Percentiles rank a stretch among this genome's conserved stretches.
Evolutionary conservation across 2,888 invertebrate species (phyloP).

Genomic region (Ceraclea dissimilis): DNA sequence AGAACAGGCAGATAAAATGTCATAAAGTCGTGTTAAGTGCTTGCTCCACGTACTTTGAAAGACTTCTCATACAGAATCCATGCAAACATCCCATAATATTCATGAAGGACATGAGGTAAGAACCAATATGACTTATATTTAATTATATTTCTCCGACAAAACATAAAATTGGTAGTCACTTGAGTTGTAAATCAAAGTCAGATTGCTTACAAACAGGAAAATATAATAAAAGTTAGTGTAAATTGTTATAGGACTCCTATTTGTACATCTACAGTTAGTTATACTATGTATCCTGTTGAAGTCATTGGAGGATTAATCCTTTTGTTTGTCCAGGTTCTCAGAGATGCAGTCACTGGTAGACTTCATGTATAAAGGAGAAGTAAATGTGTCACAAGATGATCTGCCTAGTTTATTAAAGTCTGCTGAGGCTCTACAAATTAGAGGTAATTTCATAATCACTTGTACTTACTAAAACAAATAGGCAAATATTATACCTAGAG

Average conservation of each 20-base stretch:
- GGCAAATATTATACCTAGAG: neutral
- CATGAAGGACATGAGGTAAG: constrained; percentile 71
- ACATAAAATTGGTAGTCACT: too few relatives aligned
- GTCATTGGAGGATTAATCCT: too few relatives aligned
- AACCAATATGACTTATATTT: neutral
- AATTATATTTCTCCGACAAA: too few relatives aligned
- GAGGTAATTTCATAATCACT: constrained; percentile 55
- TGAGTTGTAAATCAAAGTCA: too few relatives aligned
- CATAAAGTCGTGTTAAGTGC: constrained; percentile 82
- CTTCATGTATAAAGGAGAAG: constrained; percentile 88
- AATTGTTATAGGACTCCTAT: too few relatives aligned
- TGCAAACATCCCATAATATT: constrained; percentile 81
- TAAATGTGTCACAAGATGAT: constrained; percentile 79
- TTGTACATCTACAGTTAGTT: too few relatives aligned
- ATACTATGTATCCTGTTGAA: too few relatives aligned
- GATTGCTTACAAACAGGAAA: too few relatives aligned
- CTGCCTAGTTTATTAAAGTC: constrained; percentile 73
- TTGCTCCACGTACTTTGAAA: constrained; percentile 77
- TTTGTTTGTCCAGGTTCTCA: constrained; percentile 51
- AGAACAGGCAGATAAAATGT: constrained; percentile 77
- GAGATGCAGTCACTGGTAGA: constrained; percentile 81
- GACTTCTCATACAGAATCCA: constrained; percentile 71
- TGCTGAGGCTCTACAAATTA: constrained; percentile 75
- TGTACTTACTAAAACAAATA: too few relatives aligned
- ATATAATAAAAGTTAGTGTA: too few relatives aligned